A percentile compares a stretch with the other conserved stretches of the same genome.
phyloP scores from a whole-genome alignment of 2,113 vertebrate genomes.

The Notechis scutatus region DNA sequence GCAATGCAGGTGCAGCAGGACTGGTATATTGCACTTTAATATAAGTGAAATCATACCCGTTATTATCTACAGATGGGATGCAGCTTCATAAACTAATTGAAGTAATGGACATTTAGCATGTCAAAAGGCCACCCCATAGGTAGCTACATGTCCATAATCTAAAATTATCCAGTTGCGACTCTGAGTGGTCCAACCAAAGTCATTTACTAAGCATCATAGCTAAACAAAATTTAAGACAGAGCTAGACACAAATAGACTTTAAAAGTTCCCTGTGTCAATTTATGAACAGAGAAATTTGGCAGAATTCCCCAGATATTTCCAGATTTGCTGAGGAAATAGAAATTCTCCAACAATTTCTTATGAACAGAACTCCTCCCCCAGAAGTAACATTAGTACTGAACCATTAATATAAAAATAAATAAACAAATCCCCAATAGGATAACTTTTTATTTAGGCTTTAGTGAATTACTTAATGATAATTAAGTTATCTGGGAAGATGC shows the following conservation, averaged over 20 bases:
- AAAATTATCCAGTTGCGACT: not conserved
- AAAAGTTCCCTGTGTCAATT: no score
- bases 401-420: no score
- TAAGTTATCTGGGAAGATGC: no score
- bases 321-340: no score
- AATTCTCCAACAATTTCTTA: no score
- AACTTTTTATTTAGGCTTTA: no score
- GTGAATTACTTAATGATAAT: no score
- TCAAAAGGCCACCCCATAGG: not conserved
- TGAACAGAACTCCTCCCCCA: no score
- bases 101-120: not conserved
- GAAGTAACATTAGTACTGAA: no score
- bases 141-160: not conserved
- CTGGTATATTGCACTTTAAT: not conserved
- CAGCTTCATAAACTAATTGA: not conserved
- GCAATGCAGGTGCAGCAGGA: not conserved
- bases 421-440: no score
- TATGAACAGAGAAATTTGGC: no score
- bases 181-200: not conserved
- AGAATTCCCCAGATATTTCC: no score
- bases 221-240: not conserved
- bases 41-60: not conserved
- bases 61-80: not conserved
- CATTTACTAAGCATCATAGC: not conserved
- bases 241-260: not conserved